Percentiles rank a stretch among this genome's conserved stretches.
These are phyloP conservation scores for Cyrtonyx montezumae DNA, from an alignment of 2,113 vertebrate genomes.

Conservation along the genomic window DNA sequence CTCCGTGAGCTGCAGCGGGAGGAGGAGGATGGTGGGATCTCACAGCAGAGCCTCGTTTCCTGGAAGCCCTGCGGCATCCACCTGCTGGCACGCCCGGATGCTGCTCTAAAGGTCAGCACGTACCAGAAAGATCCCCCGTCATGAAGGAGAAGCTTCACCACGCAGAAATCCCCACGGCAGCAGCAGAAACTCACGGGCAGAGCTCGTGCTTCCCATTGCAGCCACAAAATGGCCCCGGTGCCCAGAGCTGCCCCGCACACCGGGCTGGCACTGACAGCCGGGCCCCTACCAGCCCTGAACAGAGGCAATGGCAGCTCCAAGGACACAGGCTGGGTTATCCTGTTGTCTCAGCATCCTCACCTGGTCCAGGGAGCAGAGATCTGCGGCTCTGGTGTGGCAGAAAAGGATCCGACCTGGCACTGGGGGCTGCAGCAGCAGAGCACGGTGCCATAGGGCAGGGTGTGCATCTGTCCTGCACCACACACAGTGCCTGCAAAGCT, in stretches of 20 bases:
- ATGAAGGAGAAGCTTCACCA: not conserved
- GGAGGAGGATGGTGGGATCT: not conserved
- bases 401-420: not conserved
- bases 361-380: accelerated
- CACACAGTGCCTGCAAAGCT: not conserved
- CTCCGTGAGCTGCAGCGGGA: not conserved
- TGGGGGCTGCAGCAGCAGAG: not conserved
- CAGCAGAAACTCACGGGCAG: not conserved
- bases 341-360: accelerated
- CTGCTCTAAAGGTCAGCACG: not conserved
- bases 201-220: accelerated
- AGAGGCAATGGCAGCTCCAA: accelerated
- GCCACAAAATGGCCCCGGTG: accelerated
- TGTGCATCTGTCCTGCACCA: too few species aligned
- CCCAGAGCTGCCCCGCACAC: not conserved
- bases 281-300: not conserved
- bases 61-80: not conserved
- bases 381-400: not conserved
- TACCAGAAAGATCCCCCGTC: not conserved
- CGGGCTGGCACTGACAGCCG: not conserved
- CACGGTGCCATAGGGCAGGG: not conserved
- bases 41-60: not conserved
- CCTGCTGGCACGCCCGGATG: too few species aligned
- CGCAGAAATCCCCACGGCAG: not conserved
- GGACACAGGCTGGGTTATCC: not conserved